These are phyloP conservation scores for Tethya wilhelma DNA, from an alignment of 37 sponge, comb jelly and placozoan genomes.

Conservation along the genomic window DNA sequence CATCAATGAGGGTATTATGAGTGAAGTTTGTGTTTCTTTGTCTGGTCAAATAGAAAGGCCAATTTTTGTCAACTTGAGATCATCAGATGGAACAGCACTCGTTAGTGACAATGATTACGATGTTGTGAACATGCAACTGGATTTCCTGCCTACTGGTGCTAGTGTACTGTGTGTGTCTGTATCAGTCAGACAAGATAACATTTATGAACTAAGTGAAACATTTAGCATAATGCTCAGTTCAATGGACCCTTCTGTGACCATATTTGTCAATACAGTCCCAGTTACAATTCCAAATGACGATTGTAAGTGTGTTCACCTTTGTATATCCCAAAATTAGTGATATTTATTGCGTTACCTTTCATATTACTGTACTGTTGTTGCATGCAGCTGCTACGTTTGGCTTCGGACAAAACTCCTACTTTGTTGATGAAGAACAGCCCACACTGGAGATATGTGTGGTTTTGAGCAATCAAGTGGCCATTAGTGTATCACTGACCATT, in stretches of 20 bases:
- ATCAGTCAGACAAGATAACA: not conserved
- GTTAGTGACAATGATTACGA: not conserved
- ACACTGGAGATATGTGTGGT: too few species aligned
- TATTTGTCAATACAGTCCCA: not conserved
- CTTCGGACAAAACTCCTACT: too few species aligned
- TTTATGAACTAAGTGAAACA: not conserved
- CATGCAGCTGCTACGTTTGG: too few species aligned
- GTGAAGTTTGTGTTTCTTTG: not conserved
- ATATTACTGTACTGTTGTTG: too few species aligned
- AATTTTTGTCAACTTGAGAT: not conserved
- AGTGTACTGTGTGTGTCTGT: not conserved
- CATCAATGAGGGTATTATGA: not conserved
- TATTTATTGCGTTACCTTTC: too few species aligned
- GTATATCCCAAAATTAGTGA: too few species aligned
- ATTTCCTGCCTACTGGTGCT: not conserved
- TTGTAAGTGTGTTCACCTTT: too few species aligned
- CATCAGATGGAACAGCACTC: not conserved
- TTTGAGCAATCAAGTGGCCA: too few species aligned
- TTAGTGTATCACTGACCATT: too few species aligned
- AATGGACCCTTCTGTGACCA: not conserved
- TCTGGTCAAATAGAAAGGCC: not conserved
- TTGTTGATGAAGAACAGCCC: too few species aligned
- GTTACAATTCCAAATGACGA: not conserved
- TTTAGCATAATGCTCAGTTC: not conserved
- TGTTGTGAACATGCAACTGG: not conserved